phyloP scores from a whole-genome alignment of 2,797 vertebrate species.

The Poeciliopsis paucimaculata region DNA sequence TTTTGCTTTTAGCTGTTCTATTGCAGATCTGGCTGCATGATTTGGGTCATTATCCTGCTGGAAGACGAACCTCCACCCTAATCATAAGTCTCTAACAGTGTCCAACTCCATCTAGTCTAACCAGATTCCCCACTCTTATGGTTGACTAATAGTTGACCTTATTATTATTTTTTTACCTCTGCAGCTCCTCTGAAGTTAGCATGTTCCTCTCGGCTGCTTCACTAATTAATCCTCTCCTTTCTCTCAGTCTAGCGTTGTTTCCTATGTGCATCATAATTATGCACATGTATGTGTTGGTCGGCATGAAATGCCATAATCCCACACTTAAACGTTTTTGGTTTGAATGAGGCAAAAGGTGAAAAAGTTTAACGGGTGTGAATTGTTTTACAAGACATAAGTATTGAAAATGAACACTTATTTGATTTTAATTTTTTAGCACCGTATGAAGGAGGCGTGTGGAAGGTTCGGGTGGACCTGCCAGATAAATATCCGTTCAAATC shows the following conservation, averaged over 20 bases:
- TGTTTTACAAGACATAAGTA: not conserved
- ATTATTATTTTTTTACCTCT: no score
- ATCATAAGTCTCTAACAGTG: no score
- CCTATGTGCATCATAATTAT: not conserved
- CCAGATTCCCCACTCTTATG: no score
- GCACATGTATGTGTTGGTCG: not conserved
- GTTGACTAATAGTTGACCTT: not conserved
- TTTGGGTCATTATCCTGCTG: not conserved
- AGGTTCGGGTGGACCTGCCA: slow-evolving; percentile 99
- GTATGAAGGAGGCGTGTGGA: slow-evolving; percentile 95
- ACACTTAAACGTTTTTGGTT: not conserved
- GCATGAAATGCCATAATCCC: not conserved
- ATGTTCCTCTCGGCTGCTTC: not conserved
- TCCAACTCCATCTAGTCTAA: no score
- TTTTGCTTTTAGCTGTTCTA: not conserved
- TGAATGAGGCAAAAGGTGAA: not conserved
- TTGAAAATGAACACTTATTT: not conserved
- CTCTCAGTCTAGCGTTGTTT: not conserved
- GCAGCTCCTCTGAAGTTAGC: not conserved
- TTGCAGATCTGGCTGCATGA: not conserved
- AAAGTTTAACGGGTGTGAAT: not conserved
- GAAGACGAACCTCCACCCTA: not conserved
- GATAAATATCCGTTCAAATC: slow-evolving; percentile 99
- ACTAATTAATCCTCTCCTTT: not conserved
- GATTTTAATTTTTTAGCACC: slow-evolving; percentile 79